Evolutionary conservation across 2,797 vertebrate genomes (phyloP), one percentile per base, ranked within the genome.

Genomic region (Philypnodon macrostomus): DNA sequence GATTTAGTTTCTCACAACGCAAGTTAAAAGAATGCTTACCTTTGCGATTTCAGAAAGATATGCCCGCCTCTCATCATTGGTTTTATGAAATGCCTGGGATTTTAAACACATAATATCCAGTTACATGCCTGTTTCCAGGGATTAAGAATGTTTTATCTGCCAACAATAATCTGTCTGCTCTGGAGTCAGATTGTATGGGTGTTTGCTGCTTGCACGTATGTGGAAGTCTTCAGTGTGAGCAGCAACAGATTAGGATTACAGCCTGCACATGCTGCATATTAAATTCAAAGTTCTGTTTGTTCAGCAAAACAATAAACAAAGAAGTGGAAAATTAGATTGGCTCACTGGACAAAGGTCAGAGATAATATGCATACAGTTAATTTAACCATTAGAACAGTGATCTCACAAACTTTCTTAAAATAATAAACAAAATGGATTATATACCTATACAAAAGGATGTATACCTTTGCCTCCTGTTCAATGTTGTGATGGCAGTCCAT

Each of bases 391-490:
- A n/a, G n/a, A n/a, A n/a, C n/a, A n/a, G n/a, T n/a, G n/a, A n/a
- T n/a, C n/a, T n/a, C n/a, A n/a, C n/a, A n/a, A n/a, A n/a, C n/a
- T n/a, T n/a, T n/a, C n/a, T n/a, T n/a, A n/a, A n/a, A n/a, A n/a
- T n/a, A n/a, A n/a, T n/a, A n/a, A n/a, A n/a, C n/a, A n/a, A n/a
- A n/a, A n/a, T n/a, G n/a, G n/a, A n/a, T n/a, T n/a, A n/a, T n/a
- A n/a, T n/a, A n/a, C n/a, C n/a, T n/a, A 29, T 29, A 29, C 8
- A 29, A 29, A 29, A 29, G 1, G 1, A 39, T 12, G 4, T 1
- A 13, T 47, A 96, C 93, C 92, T 95, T 95, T 75, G 85, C 75
- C 70, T 96, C 94, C 76, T 93, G 90, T 38, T 93, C 83, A 18
- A 91, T 79, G 51, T 78, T 79, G 60, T 90, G 81, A 19, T 84